Base-by-base conservation (phyloP, 2,113 vertebrate species). In the Cyphotilapia sp. region DNA sequence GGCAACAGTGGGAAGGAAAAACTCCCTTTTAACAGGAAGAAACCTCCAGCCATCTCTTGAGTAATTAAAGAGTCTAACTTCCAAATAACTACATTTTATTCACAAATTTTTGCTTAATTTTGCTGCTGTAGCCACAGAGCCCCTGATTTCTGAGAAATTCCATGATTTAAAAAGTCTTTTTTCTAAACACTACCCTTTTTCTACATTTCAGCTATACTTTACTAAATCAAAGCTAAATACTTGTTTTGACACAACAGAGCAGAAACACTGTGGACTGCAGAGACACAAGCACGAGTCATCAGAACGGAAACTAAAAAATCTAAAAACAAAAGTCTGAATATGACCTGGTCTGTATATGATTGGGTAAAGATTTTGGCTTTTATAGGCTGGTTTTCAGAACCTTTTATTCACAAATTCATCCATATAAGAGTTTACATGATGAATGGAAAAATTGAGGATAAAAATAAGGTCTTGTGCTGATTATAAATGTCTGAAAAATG, bases 61-160 rank as follows among this genome's bases (percentile, higher is more conserved):
- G 24, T 8, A 14, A 27, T 27, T 61, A 11, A 66, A 69, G n/a
- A 4, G 66, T 42, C 66, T 0, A 71, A 71, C 35, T 22, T 38
- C 35, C 35, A 71, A 71, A 45, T 42, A 24, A 6, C 5, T 9
- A 71, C n/a, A 16, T 2, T 71, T 42, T 24, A 45, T 45, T 27
- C 8, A 71, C 13, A 74, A 13, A 4, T 0, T 1, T 1, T 40
- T 22, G 66, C 0, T 42, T 14, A 9, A 42, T 42, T 42, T 71
- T 10, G 69, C 40, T 74, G 22, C 22, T 74, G 40, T 0, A 45
- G 40, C 40, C 69, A 27, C 40, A 5, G 4, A 74, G 9, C 22
- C 5, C 13, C 66, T 16, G 14, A 45, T 74, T 1, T 74, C 2
- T 74, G 22, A 45, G 40, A 74, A 74, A 61, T 61, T 61, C 29